phyloP scores from a whole-genome alignment of 2,797 vertebrate genomes.

The Tokudaia tokunoshimensis region DNA sequence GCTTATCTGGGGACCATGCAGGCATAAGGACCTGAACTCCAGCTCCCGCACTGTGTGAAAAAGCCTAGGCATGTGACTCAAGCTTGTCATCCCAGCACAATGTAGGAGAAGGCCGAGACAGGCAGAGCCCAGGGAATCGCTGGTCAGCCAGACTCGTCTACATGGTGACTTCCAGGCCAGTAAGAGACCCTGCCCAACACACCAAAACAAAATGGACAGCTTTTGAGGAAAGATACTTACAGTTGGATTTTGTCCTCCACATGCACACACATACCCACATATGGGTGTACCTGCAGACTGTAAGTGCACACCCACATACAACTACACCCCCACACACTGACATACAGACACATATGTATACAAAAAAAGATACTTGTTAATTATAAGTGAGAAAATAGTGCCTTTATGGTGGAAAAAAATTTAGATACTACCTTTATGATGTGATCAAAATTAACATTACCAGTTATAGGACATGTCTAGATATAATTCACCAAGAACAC shows the following conservation, averaged over 20 bases:
- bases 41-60: background rate
- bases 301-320: background rate
- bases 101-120: too few relatives aligned
- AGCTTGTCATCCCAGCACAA: background rate
- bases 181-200: background rate
- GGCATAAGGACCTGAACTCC: too few relatives aligned
- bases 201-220: background rate
- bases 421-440: background rate
- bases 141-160: background rate
- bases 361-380: background rate
- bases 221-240: background rate
- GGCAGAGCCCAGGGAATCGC: background rate
- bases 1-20: background rate
- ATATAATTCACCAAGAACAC: background rate
- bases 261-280: background rate
- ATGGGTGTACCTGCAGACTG: background rate
- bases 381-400: background rate
- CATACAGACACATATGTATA: background rate
- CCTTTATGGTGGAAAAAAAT: background rate
- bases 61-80: background rate
- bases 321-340: background rate
- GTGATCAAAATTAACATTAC: background rate
- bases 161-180: background rate
- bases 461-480: background rate
- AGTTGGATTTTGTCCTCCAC: background rate